Evolutionary conservation across 37 sponge, comb jelly and placozoan genomes (phyloP).

Genomic region (Geodia barretti): DNA sequence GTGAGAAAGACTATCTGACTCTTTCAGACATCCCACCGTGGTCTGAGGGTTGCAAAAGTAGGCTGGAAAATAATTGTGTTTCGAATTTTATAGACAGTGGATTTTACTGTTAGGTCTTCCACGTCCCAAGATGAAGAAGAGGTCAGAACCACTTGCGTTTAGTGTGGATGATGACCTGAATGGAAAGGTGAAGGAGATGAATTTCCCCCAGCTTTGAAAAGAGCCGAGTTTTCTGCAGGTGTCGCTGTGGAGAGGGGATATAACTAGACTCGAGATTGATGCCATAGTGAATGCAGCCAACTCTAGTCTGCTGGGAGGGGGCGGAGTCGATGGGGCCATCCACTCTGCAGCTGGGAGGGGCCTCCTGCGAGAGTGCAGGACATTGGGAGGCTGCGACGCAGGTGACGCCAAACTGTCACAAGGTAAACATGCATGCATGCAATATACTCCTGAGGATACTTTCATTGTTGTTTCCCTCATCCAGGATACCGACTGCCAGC

Average conservation of each 20-base stretch:
- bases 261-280: conserved; percentile 4
- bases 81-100: neutral
- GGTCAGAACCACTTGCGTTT: neutral
- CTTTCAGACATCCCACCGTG: conserved; percentile 65
- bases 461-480: conserved; percentile 2
- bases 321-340: conserved; percentile 96
- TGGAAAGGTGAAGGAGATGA: neutral
- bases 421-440: conserved; percentile 7
- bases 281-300: conserved; percentile 99
- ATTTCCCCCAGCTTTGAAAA: neutral
- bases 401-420: conserved; percentile 81
- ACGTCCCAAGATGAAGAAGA: neutral
- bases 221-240: neutral
- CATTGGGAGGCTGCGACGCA: conserved; percentile 67
- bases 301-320: conserved; percentile 88
- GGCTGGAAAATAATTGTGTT: neutral
- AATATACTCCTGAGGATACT: neutral
- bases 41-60: conserved; percentile 25
- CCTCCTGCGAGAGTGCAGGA: conserved; percentile 70
- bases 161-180: neutral
- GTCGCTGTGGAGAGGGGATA: neutral
- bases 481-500: conserved; percentile 84
- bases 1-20: conserved; percentile 57
- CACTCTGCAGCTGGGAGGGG: conserved; percentile 80
- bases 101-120: neutral